Evolutionary conservation across 1,140 invertebrate genomes (phyloP).

Genomic region (Drosophila burlai): DNA sequence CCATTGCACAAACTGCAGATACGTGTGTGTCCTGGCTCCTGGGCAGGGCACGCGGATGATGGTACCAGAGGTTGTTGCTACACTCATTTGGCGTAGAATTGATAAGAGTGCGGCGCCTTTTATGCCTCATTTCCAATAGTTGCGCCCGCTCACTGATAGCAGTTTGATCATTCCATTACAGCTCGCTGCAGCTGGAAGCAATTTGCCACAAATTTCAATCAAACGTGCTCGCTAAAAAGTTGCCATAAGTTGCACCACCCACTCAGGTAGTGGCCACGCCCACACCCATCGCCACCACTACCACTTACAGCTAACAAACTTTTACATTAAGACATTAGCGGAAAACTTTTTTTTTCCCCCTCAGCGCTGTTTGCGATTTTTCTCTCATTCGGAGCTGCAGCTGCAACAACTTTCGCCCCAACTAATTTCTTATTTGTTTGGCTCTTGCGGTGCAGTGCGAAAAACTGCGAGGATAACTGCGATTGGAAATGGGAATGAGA

Average conservation of each 20-base stretch:
- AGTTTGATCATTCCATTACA: slow-evolving; percentile 59
- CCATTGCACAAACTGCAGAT: slow-evolving; percentile 66
- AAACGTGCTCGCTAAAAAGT: slow-evolving; percentile 79
- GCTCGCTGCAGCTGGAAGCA: slow-evolving; percentile 56
- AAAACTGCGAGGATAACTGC: slow-evolving; percentile 12
- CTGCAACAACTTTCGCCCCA: slow-evolving; percentile 77
- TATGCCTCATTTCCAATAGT: slow-evolving; percentile 60
- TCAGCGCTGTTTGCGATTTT: slow-evolving; percentile 61
- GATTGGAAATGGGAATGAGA: slow-evolving; percentile 13
- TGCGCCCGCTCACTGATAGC: slow-evolving; percentile 46
- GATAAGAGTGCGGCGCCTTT: slow-evolving; percentile 54
- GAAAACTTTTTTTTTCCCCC: slow-evolving; percentile 66
- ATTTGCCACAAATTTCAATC: slow-evolving; percentile 82
- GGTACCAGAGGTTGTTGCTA: slow-evolving; percentile 19
- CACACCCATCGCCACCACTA: background rate
- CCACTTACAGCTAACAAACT: slow-evolving; percentile 73
- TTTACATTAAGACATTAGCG: slow-evolving; percentile 84
- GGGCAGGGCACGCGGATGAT: slow-evolving; percentile 9
- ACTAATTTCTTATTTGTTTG: slow-evolving; percentile 83
- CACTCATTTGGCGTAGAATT: slow-evolving; percentile 30
- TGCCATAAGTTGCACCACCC: slow-evolving; percentile 65
- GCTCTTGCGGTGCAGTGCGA: slow-evolving; percentile 55
- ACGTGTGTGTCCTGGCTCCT: slow-evolving; percentile 33
- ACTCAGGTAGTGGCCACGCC: slow-evolving; percentile 47
- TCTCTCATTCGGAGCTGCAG: slow-evolving; percentile 60